Evolutionary conservation across 2,797 vertebrate genomes (phyloP).

Genomic region (Botia almorhae): DNA sequence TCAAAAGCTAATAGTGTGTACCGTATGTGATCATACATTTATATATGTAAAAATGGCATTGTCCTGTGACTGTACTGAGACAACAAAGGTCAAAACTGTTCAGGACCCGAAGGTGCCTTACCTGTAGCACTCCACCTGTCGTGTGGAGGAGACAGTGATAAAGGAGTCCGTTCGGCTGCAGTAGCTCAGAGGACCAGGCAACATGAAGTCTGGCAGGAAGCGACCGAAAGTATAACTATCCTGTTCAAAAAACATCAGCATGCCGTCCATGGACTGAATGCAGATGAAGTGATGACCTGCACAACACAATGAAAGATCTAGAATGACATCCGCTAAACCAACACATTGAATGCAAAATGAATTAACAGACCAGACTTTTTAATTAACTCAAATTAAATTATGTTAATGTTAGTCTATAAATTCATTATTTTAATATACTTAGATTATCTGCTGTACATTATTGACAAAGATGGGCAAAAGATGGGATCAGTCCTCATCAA

Average conservation of each 20-base stretch:
- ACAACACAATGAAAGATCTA: background rate
- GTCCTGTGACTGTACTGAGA: no score
- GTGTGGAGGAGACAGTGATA: slow-evolving; percentile 90
- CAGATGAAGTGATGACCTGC: slow-evolving; percentile 94
- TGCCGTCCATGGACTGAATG: slow-evolving; percentile 97
- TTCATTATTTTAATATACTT: no score
- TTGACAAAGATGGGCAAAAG: no score
- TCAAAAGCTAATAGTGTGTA: no score
- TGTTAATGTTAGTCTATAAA: no score
- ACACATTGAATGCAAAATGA: background rate
- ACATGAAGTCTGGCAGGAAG: slow-evolving; percentile 92
- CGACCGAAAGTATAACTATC: slow-evolving; percentile 93
- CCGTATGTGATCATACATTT: no score
- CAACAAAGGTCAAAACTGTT: background rate
- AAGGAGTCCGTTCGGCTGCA: slow-evolving; percentile 91
- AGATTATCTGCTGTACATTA: no score
- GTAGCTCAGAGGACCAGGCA: slow-evolving; percentile 91
- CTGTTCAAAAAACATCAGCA: slow-evolving; percentile 98
- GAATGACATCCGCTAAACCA: background rate
- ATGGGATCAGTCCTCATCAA: no score
- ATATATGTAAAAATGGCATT: no score
- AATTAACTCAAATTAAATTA: no score
- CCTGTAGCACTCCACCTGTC: slow-evolving; percentile 95
- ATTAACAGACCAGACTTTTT: no score
- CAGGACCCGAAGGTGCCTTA: slow-evolving; percentile 63